Conservation (phyloP, 2,888 invertebrate species). For the Troides aeacus region DNA sequence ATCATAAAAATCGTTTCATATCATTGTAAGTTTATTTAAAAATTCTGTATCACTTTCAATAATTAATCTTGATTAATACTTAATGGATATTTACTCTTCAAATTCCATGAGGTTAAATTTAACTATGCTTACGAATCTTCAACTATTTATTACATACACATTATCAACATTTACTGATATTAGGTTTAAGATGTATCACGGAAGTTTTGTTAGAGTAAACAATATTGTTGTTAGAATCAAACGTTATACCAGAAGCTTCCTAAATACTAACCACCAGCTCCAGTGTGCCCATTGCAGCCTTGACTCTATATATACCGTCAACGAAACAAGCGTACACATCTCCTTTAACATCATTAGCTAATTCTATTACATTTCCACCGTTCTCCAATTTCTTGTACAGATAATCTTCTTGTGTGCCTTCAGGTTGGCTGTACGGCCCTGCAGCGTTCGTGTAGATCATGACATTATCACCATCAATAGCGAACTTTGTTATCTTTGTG, state of each 20-base stretch:
- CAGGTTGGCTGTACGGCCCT: slow-evolving; percentile 56
- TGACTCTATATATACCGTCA: slow-evolving; percentile 55
- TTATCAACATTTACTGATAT: slow-evolving; percentile 24
- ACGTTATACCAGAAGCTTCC: slow-evolving; percentile 61
- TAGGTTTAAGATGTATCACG: slow-evolving; percentile 38
- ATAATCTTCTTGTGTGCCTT: slow-evolving; percentile 51
- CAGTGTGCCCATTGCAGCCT: slow-evolving; percentile 41
- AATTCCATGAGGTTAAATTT: no score
- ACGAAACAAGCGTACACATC: slow-evolving; percentile 49
- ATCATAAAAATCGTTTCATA: no score
- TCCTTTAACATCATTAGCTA: slow-evolving; percentile 52
- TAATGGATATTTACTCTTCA: no score
- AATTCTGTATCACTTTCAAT: no score
- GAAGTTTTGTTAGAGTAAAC: slow-evolving; percentile 54
- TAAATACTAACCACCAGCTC: slow-evolving; percentile 48
- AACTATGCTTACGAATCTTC: no score
- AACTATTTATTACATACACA: no score
- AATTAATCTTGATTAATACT: no score
- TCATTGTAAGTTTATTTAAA: no score
- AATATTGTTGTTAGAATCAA: slow-evolving; percentile 61
- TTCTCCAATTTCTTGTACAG: slow-evolving; percentile 39
- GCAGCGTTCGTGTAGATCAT: slow-evolving; percentile 59
- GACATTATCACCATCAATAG: slow-evolving; percentile 53
- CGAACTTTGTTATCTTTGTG: slow-evolving; percentile 59
- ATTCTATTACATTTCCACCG: slow-evolving; percentile 45